Evolutionary conservation across 2,797 vertebrate genomes (phyloP).

Genomic region (Cryptoprocta ferox): DNA sequence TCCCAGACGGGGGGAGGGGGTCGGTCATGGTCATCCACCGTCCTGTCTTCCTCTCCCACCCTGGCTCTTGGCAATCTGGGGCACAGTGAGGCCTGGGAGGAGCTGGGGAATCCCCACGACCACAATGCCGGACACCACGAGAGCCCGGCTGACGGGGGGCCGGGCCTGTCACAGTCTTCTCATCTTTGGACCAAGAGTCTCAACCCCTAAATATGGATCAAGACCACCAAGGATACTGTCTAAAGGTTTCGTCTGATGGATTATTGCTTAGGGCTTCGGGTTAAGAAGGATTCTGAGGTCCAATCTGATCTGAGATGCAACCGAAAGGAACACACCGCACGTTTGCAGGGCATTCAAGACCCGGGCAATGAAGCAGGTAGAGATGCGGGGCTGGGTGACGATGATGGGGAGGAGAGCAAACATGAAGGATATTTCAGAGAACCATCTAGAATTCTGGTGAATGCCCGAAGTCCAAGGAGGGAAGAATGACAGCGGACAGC

Average conservation of each 20-base stretch:
- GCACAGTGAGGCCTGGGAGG: not conserved
- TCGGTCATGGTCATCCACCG: rapidly evolving
- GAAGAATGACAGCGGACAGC: not conserved
- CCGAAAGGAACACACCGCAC: not conserved
- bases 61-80: not conserved
- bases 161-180: not conserved
- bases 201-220: not conserved
- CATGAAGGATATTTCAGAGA: not conserved
- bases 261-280: not conserved
- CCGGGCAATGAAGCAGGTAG: not conserved
- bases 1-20: too few species aligned
- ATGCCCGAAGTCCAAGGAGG: not conserved
- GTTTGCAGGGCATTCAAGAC: not conserved
- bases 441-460: too few species aligned
- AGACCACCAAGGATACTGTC: not conserved
- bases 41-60: not conserved
- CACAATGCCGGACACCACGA: rapidly evolving
- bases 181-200: not conserved
- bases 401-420: not conserved
- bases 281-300: not conserved
- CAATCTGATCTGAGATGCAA: not conserved
- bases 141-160: not conserved
- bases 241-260: not conserved
- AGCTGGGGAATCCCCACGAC: not conserved
- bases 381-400: not conserved